Evolutionary conservation across 1,140 invertebrate species (phyloP).

Genomic region (Coptotermes formosanus): DNA sequence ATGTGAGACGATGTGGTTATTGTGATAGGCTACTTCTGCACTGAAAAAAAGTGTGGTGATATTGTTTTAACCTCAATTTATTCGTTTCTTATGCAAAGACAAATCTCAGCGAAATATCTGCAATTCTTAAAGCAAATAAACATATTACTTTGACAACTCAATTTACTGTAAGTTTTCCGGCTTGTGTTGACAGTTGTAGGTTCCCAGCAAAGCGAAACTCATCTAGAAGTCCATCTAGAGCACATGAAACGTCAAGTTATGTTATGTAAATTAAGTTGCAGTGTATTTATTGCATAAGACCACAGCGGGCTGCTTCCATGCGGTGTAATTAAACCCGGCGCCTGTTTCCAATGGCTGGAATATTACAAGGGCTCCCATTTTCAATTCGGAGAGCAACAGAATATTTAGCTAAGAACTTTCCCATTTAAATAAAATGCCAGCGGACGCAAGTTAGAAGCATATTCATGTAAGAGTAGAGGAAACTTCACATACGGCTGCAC

Average conservation of each 20-base stretch:
- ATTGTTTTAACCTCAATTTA: too few relatives aligned
- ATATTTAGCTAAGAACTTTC: not conserved
- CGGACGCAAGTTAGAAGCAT: too few relatives aligned
- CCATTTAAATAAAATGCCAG: not conserved
- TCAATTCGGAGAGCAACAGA: not conserved
- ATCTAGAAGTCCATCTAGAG: not conserved
- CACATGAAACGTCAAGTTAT: not conserved
- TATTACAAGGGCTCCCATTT: not conserved
- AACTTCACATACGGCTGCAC: too few relatives aligned
- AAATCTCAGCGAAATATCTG: too few relatives aligned
- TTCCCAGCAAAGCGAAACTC: not conserved
- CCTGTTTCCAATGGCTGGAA: not conserved
- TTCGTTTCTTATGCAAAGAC: too few relatives aligned
- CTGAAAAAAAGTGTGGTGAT: too few relatives aligned
- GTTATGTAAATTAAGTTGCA: conserved; percentile 9
- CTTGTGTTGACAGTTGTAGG: not conserved
- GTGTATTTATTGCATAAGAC: conserved; percentile 1
- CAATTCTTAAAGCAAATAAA: too few relatives aligned
- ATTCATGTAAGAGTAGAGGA: too few relatives aligned
- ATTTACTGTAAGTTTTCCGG: not conserved
- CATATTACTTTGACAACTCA: not conserved
- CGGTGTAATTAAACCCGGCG: not conserved
- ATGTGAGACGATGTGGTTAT: too few relatives aligned
- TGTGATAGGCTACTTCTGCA: too few relatives aligned
- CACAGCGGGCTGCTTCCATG: not conserved